Percentiles rank a stretch among this genome's conserved stretches.
Evolutionary conservation across 2,888 invertebrate species (phyloP).

Genomic region (Cerastis rubricosa): DNA sequence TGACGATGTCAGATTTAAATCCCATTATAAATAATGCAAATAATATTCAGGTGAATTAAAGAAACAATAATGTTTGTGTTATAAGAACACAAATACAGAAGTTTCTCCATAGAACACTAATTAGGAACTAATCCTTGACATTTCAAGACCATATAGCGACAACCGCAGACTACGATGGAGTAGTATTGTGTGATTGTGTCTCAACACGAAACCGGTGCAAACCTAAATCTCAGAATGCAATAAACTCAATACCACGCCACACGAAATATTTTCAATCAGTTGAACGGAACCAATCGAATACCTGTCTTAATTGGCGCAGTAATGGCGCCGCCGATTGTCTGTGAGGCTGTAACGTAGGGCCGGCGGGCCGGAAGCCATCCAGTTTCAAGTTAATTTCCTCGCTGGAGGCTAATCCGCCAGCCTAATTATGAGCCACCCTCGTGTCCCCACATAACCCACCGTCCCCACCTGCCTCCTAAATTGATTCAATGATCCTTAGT

Average conservation of each 20-base stretch:
- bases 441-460: conserved; percentile 31
- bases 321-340: conserved; percentile 69
- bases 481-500: conserved; percentile 63
- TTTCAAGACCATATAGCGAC: background rate
- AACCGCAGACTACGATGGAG: background rate
- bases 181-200: background rate
- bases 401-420: conserved; percentile 83
- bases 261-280: conserved; percentile 71
- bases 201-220: conserved; percentile 19
- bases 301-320: conserved; percentile 72
- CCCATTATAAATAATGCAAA: background rate
- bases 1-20: background rate
- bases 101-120: background rate
- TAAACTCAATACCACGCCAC: conserved; percentile 54
- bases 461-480: conserved; percentile 49
- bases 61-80: background rate
- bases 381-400: conserved; percentile 86
- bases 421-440: conserved; percentile 83
- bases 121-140: background rate
- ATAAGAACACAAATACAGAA: background rate
- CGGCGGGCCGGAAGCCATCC: conserved; percentile 71
- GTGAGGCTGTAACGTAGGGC: conserved; percentile 66
- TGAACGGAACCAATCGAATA: conserved; percentile 67
- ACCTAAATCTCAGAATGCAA: conserved; percentile 69
- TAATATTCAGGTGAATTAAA: background rate